Percentiles rank a stretch among this genome's conserved stretches.
Evolutionary conservation across 2,797 vertebrate species (phyloP).

Genomic region (Coendou prehensilis): DNA sequence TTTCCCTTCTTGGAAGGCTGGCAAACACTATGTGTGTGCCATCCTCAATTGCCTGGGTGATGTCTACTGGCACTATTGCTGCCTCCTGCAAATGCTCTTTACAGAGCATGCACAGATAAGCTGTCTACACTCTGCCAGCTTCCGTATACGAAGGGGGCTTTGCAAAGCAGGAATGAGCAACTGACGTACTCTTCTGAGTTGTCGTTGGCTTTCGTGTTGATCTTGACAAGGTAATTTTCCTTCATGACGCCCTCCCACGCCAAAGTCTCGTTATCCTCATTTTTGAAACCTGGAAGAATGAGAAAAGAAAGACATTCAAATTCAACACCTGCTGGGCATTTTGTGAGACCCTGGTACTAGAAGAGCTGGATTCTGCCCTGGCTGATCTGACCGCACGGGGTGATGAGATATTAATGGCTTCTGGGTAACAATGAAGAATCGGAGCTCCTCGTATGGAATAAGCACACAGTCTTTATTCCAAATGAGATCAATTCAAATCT

Average conservation of each 20-base stretch:
- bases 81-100: background rate
- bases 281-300: conserved; percentile 87
- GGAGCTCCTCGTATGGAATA: background rate
- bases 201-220: conserved; percentile 88
- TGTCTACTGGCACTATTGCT: background rate
- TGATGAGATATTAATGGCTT: rapidly evolving
- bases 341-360: background rate
- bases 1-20: background rate
- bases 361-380: background rate
- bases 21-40: rapidly evolving
- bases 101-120: background rate
- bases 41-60: background rate
- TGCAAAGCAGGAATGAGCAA: background rate
- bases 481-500: background rate
- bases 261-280: conserved; percentile 90
- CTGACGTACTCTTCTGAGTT: conserved; percentile 88
- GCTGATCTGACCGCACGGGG: background rate
- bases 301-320: background rate
- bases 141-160: rapidly evolving
- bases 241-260: conserved; percentile 93
- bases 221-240: conserved; percentile 92
- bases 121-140: background rate
- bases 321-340: background rate
- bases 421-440: background rate
- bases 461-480: background rate